Evolutionary conservation across 1,140 invertebrate species (phyloP), one percentile per base, ranked within the genome.

Genomic region (Anastrepha obliqua): DNA sequence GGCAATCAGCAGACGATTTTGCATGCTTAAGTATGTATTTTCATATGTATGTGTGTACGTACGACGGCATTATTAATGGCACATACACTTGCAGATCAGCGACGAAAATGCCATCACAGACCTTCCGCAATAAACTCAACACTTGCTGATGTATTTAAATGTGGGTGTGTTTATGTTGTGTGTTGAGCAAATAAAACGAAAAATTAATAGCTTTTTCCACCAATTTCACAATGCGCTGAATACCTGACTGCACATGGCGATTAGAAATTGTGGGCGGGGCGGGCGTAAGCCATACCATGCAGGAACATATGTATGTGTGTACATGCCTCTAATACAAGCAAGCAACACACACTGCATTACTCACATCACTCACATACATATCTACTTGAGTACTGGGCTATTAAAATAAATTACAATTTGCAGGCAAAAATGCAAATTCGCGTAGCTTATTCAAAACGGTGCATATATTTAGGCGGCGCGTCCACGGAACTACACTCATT

Each of bases 141-240:
- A n/a, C 29, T 42, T 29, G n/a, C 9, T 29, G 29, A 42, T 7
- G 70, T 7, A 51, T 13, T n/a, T 62, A 17, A 29, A 47, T 74
- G 29, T 20, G 2, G 15, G 15, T 74, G 44, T 47, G 44, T 6
- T 6, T 44, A 74, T 17, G 42, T 13, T 51, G 44, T 13, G 15
- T 9, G 42, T 47, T 86, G 9, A 86, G 85, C 85, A 86, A 86
- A 86, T 86, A 86, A 86, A 29, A 20, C 47, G 55, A 62, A 86
- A 86, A 86, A 60, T 62, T 86, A 86, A 62, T 60, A 86, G 29
- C 85, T 86, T 86, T 81, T 86, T 86, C 85, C 85, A 42, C 29
- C 85, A 86, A 86, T 86, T 86, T 58, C 85, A 86, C 85, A 86
- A 86, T 42, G 42, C 17, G 7, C 20, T 42, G 20, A 42, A 62